Evolutionary conservation across 2,113 vertebrate species (phyloP).

Genomic region (Atlantisia rogersi): DNA sequence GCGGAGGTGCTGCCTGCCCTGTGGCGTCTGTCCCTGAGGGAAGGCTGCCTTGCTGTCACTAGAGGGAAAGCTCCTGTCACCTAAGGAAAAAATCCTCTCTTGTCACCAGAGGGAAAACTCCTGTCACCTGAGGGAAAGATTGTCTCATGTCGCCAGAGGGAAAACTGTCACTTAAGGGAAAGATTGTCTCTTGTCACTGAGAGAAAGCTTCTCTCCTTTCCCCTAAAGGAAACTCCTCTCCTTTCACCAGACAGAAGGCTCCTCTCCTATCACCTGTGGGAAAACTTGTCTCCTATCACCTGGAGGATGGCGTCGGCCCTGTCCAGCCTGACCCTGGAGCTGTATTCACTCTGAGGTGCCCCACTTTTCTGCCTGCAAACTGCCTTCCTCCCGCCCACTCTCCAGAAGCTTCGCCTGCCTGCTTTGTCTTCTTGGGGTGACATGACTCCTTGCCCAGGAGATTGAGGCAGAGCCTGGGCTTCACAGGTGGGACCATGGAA

Average conservation of each 20-base stretch:
- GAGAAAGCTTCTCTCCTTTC: too few relatives aligned
- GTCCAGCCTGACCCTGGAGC: neutral
- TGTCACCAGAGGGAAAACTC: neutral
- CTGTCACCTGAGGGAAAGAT: neutral
- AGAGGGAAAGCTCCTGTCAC: neutral
- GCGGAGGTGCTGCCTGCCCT: neutral
- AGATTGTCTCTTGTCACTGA: too few relatives aligned
- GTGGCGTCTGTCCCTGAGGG: neutral
- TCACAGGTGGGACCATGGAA: neutral
- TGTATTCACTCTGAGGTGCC: accelerated
- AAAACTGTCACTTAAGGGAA: neutral
- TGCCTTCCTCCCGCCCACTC: accelerated
- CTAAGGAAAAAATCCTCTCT: neutral
- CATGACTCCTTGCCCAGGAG: neutral
- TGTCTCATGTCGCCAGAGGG: neutral
- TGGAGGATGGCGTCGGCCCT: neutral
- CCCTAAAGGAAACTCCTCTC: neutral
- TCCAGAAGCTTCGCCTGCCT: neutral
- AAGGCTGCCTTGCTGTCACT: neutral
- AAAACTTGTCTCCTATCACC: accelerated
- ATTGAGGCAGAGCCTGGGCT: neutral
- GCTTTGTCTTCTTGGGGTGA: neutral
- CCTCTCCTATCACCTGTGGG: neutral
- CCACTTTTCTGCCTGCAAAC: accelerated
- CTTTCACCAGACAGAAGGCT: neutral